These are phyloP conservation scores for Rhynchopsitta pachyrhyncha DNA, from an alignment of 2,113 vertebrate genomes.

Conservation along the genomic window DNA sequence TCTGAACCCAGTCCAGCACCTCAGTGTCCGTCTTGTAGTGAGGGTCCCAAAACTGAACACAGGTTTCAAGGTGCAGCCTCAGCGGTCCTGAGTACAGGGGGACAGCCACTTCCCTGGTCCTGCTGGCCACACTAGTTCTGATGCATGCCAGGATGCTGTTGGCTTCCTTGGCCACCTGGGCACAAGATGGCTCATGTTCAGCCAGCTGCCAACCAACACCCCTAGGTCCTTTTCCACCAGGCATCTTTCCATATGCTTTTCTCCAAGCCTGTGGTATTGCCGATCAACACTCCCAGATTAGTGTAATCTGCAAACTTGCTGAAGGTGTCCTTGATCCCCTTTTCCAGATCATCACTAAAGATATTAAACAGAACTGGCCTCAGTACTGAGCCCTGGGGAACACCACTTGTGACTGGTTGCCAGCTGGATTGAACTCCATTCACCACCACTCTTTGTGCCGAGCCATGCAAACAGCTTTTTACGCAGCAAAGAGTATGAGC, in stretches of 20 bases:
- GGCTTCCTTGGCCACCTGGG: not conserved
- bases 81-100: not conserved
- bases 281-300: not conserved
- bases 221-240: not conserved
- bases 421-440: not conserved
- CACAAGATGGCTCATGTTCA: not conserved
- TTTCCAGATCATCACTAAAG: not conserved
- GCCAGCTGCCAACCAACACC: accelerated
- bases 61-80: not conserved
- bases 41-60: not conserved
- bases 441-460: not conserved
- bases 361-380: not conserved
- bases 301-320: not conserved
- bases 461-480: not conserved
- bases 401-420: not conserved
- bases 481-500: not conserved
- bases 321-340: not conserved
- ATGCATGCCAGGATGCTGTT: not conserved
- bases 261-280: not conserved
- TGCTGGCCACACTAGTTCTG: not conserved
- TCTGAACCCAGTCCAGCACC: not conserved
- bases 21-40: not conserved
- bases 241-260: not conserved
- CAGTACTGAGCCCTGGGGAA: not conserved
- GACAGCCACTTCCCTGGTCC: not conserved